Evolutionary conservation across 30 jellyfish, hydroid and myxozoan genomes (phyloP).

Genomic region (Aurelia sp.): DNA sequence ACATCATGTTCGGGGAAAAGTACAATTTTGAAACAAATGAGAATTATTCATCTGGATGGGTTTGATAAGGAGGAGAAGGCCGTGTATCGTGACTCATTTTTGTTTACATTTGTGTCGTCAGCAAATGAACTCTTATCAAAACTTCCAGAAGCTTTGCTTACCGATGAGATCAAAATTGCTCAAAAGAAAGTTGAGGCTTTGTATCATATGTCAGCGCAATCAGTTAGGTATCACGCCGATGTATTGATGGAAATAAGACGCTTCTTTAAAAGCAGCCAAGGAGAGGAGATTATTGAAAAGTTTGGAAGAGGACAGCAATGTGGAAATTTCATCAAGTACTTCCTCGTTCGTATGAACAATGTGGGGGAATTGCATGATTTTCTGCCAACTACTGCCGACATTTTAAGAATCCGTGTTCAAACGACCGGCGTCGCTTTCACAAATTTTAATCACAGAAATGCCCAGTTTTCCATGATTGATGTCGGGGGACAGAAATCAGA

Average conservation of each 20-base stretch:
- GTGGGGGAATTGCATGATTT: slow-evolving; percentile 6
- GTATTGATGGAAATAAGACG: background rate
- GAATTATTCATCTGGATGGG: slow-evolving; percentile 59
- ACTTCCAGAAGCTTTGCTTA: slow-evolving; percentile 12
- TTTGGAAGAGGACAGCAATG: slow-evolving; percentile 34
- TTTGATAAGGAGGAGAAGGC: slow-evolving; percentile 44
- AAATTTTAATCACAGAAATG: slow-evolving; percentile 26
- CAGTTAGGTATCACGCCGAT: slow-evolving; percentile 11
- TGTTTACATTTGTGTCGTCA: slow-evolving; percentile 29
- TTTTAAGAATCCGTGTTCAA: slow-evolving; percentile 47
- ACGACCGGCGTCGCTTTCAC: slow-evolving; percentile 70
- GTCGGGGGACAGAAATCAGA: slow-evolving; percentile 75
- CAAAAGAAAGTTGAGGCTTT: background rate
- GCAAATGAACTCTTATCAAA: slow-evolving; percentile 40
- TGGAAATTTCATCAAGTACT: slow-evolving; percentile 19
- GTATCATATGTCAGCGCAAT: background rate
- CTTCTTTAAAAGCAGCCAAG: slow-evolving; percentile 21
- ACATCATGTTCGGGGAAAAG: slow-evolving; percentile 66
- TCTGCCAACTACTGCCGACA: slow-evolving; percentile 55
- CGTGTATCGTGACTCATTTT: slow-evolving; percentile 27
- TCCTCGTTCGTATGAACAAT: slow-evolving; percentile 17
- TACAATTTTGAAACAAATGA: slow-evolving; percentile 65
- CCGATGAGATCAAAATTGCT: background rate
- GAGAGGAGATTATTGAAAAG: slow-evolving; percentile 10
- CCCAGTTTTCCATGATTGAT: slow-evolving; percentile 62